Evolutionary conservation across 2,797 vertebrate genomes (phyloP).

Genomic region (Corythornis leucogaster): DNA sequence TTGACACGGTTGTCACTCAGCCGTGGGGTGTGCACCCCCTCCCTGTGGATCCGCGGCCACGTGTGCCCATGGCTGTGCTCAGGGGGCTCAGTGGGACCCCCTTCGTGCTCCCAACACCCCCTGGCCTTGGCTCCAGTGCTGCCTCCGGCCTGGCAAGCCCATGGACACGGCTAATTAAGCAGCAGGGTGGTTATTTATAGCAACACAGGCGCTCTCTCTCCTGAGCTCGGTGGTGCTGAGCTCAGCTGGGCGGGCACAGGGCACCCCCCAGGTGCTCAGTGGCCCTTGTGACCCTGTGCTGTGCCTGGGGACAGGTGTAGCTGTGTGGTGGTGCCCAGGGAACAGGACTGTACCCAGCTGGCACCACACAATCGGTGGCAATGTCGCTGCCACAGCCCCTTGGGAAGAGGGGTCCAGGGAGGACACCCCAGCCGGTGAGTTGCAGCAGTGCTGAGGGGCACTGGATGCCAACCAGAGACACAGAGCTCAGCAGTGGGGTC

Average conservation of each 20-base stretch:
- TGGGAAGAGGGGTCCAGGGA: background rate
- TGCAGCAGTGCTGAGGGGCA: accelerated
- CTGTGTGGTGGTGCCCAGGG: too few relatives aligned
- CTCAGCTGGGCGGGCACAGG: too few relatives aligned
- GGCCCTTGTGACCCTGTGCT: too few relatives aligned
- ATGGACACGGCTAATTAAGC: background rate
- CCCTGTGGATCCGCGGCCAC: accelerated
- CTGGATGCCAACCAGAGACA: accelerated
- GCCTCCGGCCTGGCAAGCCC: background rate
- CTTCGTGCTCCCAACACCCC: accelerated
- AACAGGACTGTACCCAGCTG: accelerated
- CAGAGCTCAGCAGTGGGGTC: background rate
- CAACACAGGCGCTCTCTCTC: background rate
- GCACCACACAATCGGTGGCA: accelerated
- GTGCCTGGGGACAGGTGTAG: too few relatives aligned
- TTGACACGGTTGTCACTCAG: background rate
- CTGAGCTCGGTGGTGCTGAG: background rate
- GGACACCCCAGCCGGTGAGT: accelerated
- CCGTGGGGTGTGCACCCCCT: accelerated
- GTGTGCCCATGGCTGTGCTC: accelerated
- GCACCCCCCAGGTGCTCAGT: too few relatives aligned
- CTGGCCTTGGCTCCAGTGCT: background rate
- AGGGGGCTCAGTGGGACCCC: background rate
- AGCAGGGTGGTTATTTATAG: background rate
- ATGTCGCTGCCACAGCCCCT: accelerated